These are phyloP conservation scores for Antennarius maculatus DNA, from an alignment of 2,797 vertebrate genomes.

Conservation along the genomic window DNA sequence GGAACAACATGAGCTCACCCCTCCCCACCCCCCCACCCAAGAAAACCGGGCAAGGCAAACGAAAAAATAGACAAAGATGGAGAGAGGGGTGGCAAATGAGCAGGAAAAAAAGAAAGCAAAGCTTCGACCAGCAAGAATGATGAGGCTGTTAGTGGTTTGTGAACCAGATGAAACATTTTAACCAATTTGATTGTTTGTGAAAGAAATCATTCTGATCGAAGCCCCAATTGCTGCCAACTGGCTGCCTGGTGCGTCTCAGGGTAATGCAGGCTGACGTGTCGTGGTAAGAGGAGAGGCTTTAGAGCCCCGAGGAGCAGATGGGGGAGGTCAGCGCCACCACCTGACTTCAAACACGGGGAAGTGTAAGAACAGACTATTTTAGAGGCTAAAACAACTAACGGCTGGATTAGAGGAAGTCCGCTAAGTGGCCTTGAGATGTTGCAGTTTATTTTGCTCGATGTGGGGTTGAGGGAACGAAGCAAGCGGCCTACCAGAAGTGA, in stretches of 20 bases:
- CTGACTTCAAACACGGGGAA: constrained; percentile 87
- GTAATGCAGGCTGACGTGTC: constrained; percentile 90
- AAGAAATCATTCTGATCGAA: constrained; percentile 98
- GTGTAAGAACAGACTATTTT: constrained; percentile 92
- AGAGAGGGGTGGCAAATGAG: constrained; percentile 40
- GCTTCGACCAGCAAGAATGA: constrained; percentile 75
- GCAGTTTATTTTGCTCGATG: constrained; percentile 57
- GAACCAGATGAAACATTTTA: constrained; percentile 96
- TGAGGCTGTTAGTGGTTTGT: constrained; percentile 87
- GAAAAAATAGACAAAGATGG: constrained; percentile 51
- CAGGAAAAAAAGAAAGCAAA: constrained; percentile 7
- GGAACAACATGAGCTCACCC: constrained; percentile 75
- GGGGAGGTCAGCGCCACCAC: constrained; percentile 83
- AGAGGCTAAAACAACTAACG: constrained; percentile 85
- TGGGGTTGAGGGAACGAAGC: background rate
- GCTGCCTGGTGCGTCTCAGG: constrained; percentile 87
- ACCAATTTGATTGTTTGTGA: constrained; percentile 99
- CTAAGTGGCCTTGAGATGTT: constrained; percentile 86
- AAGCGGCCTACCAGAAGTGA: constrained; percentile 9
- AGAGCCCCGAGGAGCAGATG: constrained; percentile 85
- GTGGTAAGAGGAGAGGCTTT: constrained; percentile 89
- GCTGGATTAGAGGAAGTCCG: constrained; percentile 91
- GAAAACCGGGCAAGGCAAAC: constrained; percentile 76
- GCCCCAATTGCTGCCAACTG: constrained; percentile 90
- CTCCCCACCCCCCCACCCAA: constrained; percentile 56